phyloP scores from a whole-genome alignment of 1,140 invertebrate species.

The Lepidotrigona ventralis region DNA sequence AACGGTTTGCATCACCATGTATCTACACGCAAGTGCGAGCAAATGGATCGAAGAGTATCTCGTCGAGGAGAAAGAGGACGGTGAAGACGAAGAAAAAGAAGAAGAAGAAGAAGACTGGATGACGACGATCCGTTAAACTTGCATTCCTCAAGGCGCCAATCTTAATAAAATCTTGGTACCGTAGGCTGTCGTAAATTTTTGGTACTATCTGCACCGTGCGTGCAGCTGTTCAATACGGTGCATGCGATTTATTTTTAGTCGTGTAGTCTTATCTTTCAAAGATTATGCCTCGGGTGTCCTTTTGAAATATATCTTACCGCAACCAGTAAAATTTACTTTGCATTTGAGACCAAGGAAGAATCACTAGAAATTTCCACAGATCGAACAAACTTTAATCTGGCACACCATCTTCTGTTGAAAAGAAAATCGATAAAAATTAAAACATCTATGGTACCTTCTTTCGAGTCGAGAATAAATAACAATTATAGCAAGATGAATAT shows the following conservation, averaged over 20 bases:
- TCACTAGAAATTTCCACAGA: background rate
- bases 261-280: constrained; percentile 53
- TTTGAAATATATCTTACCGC: background rate
- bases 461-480: background rate
- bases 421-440: background rate
- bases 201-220: constrained; percentile 16
- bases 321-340: background rate
- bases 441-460: background rate
- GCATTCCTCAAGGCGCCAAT: constrained; percentile 51
- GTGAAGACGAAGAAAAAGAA: background rate
- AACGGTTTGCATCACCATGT: constrained; percentile 27
- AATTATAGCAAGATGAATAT: background rate
- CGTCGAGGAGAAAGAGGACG: background rate
- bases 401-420: background rate
- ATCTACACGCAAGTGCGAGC: constrained; percentile 16
- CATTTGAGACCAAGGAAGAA: background rate
- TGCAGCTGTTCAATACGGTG: background rate
- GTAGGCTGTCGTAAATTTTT: constrained; percentile 47
- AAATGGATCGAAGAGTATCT: constrained; percentile 20
- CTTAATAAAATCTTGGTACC: constrained; percentile 57
- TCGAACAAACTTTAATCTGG: background rate
- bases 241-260: constrained; percentile 57
- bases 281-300: constrained; percentile 34
- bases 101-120: constrained; percentile 3
- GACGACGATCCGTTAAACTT: constrained; percentile 54